Evolutionary conservation across 1,140 invertebrate species (phyloP).

Genomic region (Dolichoris vasculosae): DNA sequence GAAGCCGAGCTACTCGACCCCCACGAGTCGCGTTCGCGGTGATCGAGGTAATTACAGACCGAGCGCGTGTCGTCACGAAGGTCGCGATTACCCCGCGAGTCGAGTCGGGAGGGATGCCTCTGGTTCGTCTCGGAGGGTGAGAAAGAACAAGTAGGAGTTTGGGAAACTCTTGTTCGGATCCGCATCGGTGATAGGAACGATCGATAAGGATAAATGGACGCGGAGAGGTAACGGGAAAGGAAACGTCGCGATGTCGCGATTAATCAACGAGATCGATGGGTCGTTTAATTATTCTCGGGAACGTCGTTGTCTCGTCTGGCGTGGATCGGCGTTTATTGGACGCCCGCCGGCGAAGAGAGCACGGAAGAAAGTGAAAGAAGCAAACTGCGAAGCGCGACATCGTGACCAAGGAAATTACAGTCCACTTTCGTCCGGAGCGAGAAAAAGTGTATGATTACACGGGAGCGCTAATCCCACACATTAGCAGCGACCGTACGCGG

Average conservation of each 20-base stretch:
- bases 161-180: too few species aligned
- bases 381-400: neutral
- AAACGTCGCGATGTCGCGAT: too few species aligned
- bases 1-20: neutral
- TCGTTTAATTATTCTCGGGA: neutral
- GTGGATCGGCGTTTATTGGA: neutral
- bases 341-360: neutral
- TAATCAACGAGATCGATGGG: too few species aligned
- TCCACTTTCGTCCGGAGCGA: neutral
- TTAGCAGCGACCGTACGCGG: neutral
- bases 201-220: too few species aligned
- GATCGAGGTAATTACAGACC: neutral
- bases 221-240: too few species aligned
- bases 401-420: neutral
- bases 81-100: too few species aligned
- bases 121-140: too few species aligned
- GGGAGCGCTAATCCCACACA: neutral
- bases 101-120: too few species aligned
- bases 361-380: neutral
- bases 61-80: too few species aligned
- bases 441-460: slow-evolving; percentile 6
- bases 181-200: too few species aligned
- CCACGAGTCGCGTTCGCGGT: neutral
- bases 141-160: too few species aligned
- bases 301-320: neutral